Percentiles rank a stretch among this genome's conserved stretches.
These are phyloP conservation scores for Alloplasta piceator DNA, from an alignment of 2,888 invertebrate species.

Conservation along the genomic window DNA sequence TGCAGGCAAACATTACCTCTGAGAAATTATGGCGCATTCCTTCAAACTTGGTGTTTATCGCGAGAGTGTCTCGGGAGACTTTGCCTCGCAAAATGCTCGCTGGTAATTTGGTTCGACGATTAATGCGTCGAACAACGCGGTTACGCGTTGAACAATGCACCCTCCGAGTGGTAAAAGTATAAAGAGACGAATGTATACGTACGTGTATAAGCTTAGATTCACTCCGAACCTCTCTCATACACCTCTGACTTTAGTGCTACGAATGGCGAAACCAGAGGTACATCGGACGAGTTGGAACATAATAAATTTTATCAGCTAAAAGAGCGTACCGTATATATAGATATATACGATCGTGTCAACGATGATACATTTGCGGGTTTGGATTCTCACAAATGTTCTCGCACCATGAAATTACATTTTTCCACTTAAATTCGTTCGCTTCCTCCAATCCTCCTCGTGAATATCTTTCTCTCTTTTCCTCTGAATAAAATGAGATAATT, in stretches of 20 bases:
- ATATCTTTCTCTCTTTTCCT: not conserved
- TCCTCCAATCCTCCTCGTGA: slow-evolving; percentile 6
- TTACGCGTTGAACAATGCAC: slow-evolving; percentile 23
- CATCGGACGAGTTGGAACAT: slow-evolving; percentile 5
- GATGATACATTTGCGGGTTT: slow-evolving; percentile 47
- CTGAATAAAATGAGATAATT: slow-evolving; percentile 33
- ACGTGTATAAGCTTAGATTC: not conserved
- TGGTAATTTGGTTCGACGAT: slow-evolving; percentile 31
- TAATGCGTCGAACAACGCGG: slow-evolving; percentile 14
- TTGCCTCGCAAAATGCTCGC: slow-evolving; percentile 17
- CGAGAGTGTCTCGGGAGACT: not conserved
- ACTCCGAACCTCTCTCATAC: not conserved
- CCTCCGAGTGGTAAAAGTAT: not conserved
- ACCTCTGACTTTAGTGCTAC: too few species aligned
- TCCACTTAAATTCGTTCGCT: slow-evolving; percentile 55
- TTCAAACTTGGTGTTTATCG: slow-evolving; percentile 7
- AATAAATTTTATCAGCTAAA: slow-evolving; percentile 51
- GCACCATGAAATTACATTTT: slow-evolving; percentile 64
- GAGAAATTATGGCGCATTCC: slow-evolving; percentile 30
- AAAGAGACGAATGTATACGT: slow-evolving; percentile 6
- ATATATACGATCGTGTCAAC: too few species aligned
- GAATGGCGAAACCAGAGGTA: slow-evolving; percentile 1
- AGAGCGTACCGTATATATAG: not conserved
- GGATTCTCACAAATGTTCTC: slow-evolving; percentile 34
- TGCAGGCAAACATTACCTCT: too few species aligned